Evolutionary conservation across 2,888 invertebrate species (phyloP).

Genomic region (Drosophila paramelanica): DNA sequence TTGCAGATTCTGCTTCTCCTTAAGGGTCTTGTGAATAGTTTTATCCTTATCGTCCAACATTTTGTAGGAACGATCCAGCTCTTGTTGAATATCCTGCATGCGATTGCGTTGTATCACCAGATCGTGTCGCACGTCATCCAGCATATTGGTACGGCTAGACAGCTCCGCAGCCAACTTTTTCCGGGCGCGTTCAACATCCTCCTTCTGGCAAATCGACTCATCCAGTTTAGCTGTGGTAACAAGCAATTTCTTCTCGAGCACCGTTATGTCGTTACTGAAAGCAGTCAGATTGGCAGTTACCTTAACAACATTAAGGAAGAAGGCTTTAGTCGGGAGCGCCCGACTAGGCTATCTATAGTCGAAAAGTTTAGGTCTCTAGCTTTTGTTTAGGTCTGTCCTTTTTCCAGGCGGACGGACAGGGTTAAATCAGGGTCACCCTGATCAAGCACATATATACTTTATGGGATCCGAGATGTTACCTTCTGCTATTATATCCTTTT

Average conservation of each 20-base stretch:
- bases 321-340: too few species aligned
- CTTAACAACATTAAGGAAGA: too few species aligned
- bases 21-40: constrained; percentile 58
- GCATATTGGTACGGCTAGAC: constrained; percentile 10
- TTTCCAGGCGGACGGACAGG: too few species aligned
- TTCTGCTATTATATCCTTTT: too few species aligned
- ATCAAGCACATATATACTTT: too few species aligned
- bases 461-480: too few species aligned
- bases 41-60: constrained; percentile 68
- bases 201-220: constrained; percentile 29
- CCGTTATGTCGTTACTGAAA: constrained; percentile 40
- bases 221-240: constrained; percentile 12
- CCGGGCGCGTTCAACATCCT: constrained; percentile 19
- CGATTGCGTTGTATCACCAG: constrained; percentile 14
- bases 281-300: not conserved
- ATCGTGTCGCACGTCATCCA: constrained; percentile 35
- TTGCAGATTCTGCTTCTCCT: constrained; percentile 72
- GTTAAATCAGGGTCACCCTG: too few species aligned
- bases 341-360: too few species aligned
- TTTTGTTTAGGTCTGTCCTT: too few species aligned
- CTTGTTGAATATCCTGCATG: constrained; percentile 13
- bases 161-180: constrained; percentile 42
- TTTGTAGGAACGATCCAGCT: constrained; percentile 35
- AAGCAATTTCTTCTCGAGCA: constrained; percentile 25
- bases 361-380: too few species aligned